Evolutionary conservation across 2,888 invertebrate species (phyloP).

Genomic region (Drosophila anceps): DNA sequence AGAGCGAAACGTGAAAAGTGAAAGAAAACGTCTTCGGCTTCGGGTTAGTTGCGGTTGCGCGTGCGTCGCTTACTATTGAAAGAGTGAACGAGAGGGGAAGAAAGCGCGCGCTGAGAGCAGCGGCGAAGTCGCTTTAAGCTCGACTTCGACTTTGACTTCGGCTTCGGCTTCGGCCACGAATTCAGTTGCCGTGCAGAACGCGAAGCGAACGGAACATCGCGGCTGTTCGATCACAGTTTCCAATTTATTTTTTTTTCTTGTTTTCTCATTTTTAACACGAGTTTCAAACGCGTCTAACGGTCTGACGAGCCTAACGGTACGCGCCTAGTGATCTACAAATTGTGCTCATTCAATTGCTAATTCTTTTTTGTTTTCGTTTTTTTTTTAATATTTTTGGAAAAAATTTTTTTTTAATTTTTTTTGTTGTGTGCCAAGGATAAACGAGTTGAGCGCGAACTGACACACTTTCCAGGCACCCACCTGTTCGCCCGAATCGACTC

Average conservation of each 20-base stretch:
- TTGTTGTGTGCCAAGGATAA: conserved; percentile 29
- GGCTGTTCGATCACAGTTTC: conserved; percentile 17
- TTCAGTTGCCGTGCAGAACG: conserved; percentile 65
- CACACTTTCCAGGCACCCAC: conserved; percentile 39
- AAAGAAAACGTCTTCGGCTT: conserved; percentile 56
- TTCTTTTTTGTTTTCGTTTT: conserved; percentile 6
- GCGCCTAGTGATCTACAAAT: conserved; percentile 43
- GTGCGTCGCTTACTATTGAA: conserved; percentile 22
- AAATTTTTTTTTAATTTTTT: conserved; percentile 15
- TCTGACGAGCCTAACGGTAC: conserved; percentile 49
- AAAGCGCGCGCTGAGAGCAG: neutral
- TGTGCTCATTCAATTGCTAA: conserved; percentile 31
- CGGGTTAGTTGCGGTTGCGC: conserved; percentile 24
- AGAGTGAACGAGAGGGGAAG: neutral
- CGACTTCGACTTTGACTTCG: conserved; percentile 32
- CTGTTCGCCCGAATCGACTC: conserved; percentile 25
- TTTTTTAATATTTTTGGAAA: neutral
- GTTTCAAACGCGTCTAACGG: conserved; percentile 34
- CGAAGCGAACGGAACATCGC: conserved; percentile 65
- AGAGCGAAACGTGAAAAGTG: conserved; percentile 63
- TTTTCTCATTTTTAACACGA: conserved; percentile 14
- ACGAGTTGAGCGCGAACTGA: conserved; percentile 19
- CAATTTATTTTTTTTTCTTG: conserved; percentile 10
- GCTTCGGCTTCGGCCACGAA: conserved; percentile 23
- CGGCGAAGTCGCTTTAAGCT: conserved; percentile 49